phyloP scores from a whole-genome alignment of 2,797 vertebrate species.

The Phataginus tricuspis region DNA sequence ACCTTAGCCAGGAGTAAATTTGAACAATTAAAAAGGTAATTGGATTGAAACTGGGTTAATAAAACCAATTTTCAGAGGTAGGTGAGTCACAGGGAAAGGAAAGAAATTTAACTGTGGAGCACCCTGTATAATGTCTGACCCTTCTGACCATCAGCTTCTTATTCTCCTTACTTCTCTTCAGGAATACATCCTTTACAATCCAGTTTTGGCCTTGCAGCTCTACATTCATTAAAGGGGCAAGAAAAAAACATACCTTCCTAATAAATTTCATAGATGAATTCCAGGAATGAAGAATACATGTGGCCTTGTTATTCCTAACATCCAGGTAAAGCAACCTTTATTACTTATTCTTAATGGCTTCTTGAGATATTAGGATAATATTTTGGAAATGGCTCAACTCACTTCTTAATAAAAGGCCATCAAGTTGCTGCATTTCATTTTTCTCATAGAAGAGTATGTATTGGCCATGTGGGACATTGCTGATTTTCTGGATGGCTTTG shows the following conservation, averaged over 20 bases:
- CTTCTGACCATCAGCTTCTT: neutral
- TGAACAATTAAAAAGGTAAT: slow-evolving; percentile 25
- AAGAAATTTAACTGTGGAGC: neutral
- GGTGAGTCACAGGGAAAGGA: neutral
- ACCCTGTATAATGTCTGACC: neutral
- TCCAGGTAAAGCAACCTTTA: neutral
- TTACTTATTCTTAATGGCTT: neutral
- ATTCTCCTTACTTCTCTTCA: neutral
- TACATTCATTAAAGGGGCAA: neutral
- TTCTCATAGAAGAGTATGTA: neutral
- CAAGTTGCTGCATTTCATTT: neutral
- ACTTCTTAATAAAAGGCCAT: neutral
- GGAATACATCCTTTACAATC: neutral
- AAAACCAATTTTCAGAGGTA: neutral
- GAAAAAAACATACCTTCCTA: neutral
- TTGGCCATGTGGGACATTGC: neutral
- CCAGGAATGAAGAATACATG: neutral
- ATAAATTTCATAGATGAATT: no score
- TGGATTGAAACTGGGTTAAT: slow-evolving; percentile 36
- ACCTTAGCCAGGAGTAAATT: neutral
- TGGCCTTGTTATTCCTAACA: neutral
- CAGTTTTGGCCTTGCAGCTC: neutral
- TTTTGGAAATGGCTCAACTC: neutral
- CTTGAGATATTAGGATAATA: neutral
- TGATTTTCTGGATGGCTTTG: neutral